Percentiles rank a stretch among this genome's conserved stretches.
Evolutionary conservation across 2,113 vertebrate genomes (phyloP).

Genomic region (Mellivora capensis): DNA sequence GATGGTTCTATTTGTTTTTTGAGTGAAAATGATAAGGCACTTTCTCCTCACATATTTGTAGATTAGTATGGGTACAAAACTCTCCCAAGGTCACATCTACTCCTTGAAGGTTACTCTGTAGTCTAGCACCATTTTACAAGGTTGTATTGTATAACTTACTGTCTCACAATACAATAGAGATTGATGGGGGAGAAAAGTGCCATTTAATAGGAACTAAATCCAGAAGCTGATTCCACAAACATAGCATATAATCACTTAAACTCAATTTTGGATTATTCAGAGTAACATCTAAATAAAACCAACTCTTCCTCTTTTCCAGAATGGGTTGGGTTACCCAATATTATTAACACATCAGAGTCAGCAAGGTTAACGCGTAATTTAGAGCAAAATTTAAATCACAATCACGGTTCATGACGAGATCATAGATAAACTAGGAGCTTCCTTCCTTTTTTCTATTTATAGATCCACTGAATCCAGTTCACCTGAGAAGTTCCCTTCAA

Average conservation of each 20-base stretch:
- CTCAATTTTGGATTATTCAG: not conserved
- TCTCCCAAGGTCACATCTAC: not conserved
- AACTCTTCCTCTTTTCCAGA: not conserved
- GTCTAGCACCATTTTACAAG: not conserved
- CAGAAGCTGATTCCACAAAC: not conserved
- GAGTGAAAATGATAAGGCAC: not conserved
- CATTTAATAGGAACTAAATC: not conserved
- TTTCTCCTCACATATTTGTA: not conserved
- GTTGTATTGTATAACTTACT: not conserved
- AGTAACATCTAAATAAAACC: not conserved
- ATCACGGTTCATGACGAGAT: not conserved
- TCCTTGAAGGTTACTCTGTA: not conserved
- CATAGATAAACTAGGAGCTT: not conserved
- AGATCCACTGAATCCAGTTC: not conserved
- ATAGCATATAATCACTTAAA: not conserved
- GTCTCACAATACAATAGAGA: not conserved
- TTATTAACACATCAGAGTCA: not conserved
- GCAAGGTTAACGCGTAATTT: not conserved
- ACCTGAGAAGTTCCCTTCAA: not conserved
- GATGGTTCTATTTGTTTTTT: not conserved
- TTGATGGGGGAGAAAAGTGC: not conserved
- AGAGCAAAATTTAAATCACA: slow-evolving; percentile 7
- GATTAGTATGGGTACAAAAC: not conserved
- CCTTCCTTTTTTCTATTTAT: not conserved
- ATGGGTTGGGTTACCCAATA: not conserved